A percentile compares a stretch with the other conserved stretches of the same genome.
Conservation (phyloP, 2,797 vertebrate genomes). For the Eulemur albifrons region DNA sequence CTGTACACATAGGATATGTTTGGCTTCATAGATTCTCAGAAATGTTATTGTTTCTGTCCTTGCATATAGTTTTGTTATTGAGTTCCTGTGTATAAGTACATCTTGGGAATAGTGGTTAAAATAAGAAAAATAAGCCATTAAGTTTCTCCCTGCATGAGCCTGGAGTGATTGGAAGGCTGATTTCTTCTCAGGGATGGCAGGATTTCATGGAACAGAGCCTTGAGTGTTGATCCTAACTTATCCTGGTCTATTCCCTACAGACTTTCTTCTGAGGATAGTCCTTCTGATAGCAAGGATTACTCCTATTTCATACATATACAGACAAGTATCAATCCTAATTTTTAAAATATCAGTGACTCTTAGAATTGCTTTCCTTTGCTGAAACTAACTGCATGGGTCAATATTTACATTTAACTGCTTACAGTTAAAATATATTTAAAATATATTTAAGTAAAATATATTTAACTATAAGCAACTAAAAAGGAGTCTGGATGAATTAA, state of each 20-base stretch:
- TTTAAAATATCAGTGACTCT: not conserved
- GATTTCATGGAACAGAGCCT: not conserved
- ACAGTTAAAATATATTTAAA: not conserved
- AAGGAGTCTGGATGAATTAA: not conserved
- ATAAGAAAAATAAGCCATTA: conserved; percentile 69
- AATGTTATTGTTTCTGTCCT: conserved; percentile 72
- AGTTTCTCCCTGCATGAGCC: conserved; percentile 22
- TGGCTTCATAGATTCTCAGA: conserved; percentile 60
- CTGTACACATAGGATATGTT: conserved; percentile 30
- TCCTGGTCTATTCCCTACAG: not conserved
- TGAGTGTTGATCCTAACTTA: not conserved
- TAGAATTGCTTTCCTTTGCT: conserved; percentile 20
- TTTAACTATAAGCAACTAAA: not conserved
- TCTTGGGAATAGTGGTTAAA: conserved; percentile 69
- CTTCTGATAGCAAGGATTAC: not conserved
- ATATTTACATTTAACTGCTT: not conserved
- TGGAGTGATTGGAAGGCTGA: conserved; percentile 20
- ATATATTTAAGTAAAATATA: too few species aligned
- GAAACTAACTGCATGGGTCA: not conserved
- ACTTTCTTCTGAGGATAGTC: not conserved
- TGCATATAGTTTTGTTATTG: conserved; percentile 69
- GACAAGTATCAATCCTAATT: not conserved
- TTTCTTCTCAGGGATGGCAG: conserved; percentile 3
- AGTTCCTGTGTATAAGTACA: conserved; percentile 56
- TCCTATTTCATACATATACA: not conserved